phyloP scores from a whole-genome alignment of 1,140 invertebrate genomes.

The Marisa cornuarietis region DNA sequence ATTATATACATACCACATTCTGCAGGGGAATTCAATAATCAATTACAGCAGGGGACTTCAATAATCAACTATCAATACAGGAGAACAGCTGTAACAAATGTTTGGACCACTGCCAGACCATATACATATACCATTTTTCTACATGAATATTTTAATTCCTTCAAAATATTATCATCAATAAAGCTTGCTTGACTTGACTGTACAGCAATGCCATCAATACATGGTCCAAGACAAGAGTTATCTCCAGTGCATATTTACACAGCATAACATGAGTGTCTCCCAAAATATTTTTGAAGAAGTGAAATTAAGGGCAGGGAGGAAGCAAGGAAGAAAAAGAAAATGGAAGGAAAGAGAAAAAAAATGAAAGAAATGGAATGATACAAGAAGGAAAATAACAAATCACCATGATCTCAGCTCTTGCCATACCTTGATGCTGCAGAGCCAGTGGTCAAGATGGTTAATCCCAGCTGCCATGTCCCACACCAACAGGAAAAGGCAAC shows the following conservation, averaged over 20 bases:
- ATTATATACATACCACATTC: no score
- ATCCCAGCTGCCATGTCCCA: constrained; percentile 50
- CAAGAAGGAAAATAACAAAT: background rate
- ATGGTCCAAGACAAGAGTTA: background rate
- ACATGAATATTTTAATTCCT: background rate
- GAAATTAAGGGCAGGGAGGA: no score
- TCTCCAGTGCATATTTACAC: no score
- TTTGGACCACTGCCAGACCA: no score
- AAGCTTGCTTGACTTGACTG: background rate
- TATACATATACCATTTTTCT: no score
- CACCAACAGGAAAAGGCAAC: constrained; percentile 53
- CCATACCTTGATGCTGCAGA: constrained; percentile 56
- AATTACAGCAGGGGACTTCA: no score
- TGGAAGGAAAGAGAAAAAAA: no score
- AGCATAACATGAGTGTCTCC: no score
- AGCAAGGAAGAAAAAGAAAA: no score
- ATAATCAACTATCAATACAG: background rate
- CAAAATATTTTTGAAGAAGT: no score
- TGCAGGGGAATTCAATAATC: no score
- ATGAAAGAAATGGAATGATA: no score
- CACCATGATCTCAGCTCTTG: background rate
- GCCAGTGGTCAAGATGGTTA: constrained; percentile 45
- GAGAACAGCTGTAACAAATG: background rate
- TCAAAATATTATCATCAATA: background rate
- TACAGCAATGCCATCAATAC: background rate